Base-by-base conservation (phyloP, 2,797 vertebrate species). In the Sus cebifrons region DNA sequence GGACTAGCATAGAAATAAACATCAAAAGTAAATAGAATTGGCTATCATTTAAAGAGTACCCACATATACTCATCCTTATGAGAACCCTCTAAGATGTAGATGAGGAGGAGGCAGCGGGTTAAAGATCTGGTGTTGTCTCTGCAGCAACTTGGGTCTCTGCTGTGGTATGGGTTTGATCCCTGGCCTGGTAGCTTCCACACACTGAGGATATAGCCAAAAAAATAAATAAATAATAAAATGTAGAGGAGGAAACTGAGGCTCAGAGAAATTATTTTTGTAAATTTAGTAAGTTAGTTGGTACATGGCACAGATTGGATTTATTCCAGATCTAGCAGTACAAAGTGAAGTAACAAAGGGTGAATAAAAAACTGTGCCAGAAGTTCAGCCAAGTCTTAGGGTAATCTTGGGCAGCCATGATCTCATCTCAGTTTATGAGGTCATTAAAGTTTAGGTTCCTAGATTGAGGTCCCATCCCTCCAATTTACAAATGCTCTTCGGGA, bases 191-290 rank as follows among this genome's bases (percentile, higher is more conserved):
- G 44, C 44, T 49, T 49, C 44, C 44, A 49, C 44, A 49, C 9
- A 1, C 44, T 49, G 44, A 49, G 44, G 44, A 49, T 6, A 10
- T 10, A 49, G 44, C 44, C 44, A 49, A 49, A 49, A 6, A 49
- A 49, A 49, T 49, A 49, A 49, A 49, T 36, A 36, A 36, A 36
- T 36, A 10, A 15, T 32, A 58, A 86, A 79, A 70, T 62, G 10
- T 71, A 60, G 20, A 58, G 75, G 7, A 93, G 40, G 16, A 74
- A 65, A 71, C 21, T 70, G 25, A 79, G 44, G 44, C 44, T 44
- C 54, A 70, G 49, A 82, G 62, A 95, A 95, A 75, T 83, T 93
- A 81, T 85, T 81, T n/a, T 75, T 77, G 15, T 79, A 75, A 95
- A 83, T 77, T 87, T 16, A 91, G 1, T 56, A 27, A 86, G 56